Percentiles rank a stretch among this genome's conserved stretches.
Evolutionary conservation across 2,113 vertebrate genomes (phyloP).

Genomic region (Galeopterus variegatus): DNA sequence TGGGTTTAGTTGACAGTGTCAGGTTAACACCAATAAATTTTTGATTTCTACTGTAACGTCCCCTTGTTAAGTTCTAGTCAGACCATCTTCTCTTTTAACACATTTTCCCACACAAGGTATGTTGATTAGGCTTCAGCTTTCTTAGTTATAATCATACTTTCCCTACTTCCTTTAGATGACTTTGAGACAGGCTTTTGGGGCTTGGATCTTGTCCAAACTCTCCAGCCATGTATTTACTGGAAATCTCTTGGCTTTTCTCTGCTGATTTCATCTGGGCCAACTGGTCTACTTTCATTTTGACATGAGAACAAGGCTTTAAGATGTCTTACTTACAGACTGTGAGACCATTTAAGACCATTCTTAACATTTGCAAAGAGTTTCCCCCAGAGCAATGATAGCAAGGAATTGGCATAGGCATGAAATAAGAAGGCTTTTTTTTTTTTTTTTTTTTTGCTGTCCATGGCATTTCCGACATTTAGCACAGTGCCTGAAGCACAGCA

Average conservation of each 20-base stretch:
- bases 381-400: background rate
- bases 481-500: background rate
- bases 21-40: background rate
- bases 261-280: background rate
- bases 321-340: background rate
- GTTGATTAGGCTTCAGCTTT: background rate
- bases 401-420: background rate
- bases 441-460: background rate
- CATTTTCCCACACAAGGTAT: background rate
- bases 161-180: slow-evolving; percentile 30
- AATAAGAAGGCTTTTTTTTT: background rate
- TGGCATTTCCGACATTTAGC: background rate
- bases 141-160: slow-evolving; percentile 36
- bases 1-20: background rate
- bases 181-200: slow-evolving; percentile 17
- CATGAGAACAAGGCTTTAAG: background rate
- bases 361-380: slow-evolving; percentile 9
- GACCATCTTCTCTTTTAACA: slow-evolving; percentile 45
- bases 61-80: background rate
- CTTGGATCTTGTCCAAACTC: slow-evolving; percentile 63
- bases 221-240: slow-evolving; percentile 64
- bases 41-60: background rate
- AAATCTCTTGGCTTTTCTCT: slow-evolving; percentile 70
- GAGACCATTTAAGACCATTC: background rate
- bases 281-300: slow-evolving; percentile 56